Conservation (phyloP, 2,113 vertebrate species). For the Nyctibius bracteatus region DNA sequence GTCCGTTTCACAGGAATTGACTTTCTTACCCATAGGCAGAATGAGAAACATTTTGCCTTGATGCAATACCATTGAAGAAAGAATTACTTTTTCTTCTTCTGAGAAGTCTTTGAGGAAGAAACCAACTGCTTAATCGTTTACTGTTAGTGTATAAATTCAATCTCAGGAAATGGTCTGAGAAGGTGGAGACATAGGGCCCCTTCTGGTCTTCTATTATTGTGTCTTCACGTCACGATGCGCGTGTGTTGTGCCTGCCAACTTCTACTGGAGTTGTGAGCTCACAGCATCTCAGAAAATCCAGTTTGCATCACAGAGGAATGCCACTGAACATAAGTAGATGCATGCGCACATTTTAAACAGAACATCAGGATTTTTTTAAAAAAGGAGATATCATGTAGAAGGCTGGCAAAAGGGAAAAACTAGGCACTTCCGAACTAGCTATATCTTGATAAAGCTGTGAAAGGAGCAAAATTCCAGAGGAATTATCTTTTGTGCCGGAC, state of each 20-base stretch:
- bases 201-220: not conserved
- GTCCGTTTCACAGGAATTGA: not conserved
- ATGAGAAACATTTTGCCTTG: not conserved
- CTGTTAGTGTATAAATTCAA: not conserved
- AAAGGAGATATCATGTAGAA: not conserved
- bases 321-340: not conserved
- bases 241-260: not conserved
- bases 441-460: not conserved
- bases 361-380: not conserved
- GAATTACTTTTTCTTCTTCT: not conserved
- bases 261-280: not conserved
- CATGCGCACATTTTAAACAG: not conserved
- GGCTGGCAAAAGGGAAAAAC: not conserved
- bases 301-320: not conserved
- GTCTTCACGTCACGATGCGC: not conserved
- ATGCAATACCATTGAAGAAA: not conserved
- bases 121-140: fast-evolving
- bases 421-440: not conserved
- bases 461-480: not conserved
- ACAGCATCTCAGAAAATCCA: not conserved
- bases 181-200: not conserved
- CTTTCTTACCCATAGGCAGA: not conserved
- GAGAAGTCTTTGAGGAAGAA: not conserved
- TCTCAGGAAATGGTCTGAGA: not conserved
- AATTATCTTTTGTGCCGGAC: not conserved